A percentile compares a stretch with the other conserved stretches of the same genome.
These are phyloP conservation scores for Andinoacara biseriatus DNA, from an alignment of 2,113 vertebrate species.

Conservation along the genomic window DNA sequence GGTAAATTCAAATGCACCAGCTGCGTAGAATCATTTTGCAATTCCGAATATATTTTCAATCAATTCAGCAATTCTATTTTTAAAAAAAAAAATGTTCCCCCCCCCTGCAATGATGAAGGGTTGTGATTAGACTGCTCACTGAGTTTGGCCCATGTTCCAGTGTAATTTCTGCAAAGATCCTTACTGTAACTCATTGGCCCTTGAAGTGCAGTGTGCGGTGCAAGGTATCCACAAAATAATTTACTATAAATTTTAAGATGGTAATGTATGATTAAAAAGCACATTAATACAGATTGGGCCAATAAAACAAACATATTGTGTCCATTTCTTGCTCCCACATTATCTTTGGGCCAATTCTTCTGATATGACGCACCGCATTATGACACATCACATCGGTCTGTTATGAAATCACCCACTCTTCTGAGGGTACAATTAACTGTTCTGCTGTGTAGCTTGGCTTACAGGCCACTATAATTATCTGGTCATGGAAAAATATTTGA, in stretches of 20 bases:
- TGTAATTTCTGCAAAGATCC: not conserved
- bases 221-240: not conserved
- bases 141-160: not conserved
- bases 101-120: constrained; percentile 1
- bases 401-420: constrained; percentile 5
- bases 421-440: not conserved
- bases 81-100: not conserved
- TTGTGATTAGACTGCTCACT: not conserved
- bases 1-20: constrained; percentile 20
- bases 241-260: not conserved
- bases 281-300: not conserved
- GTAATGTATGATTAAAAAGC: not conserved
- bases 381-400: constrained; percentile 1
- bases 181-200: not conserved
- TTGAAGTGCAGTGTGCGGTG: not conserved
- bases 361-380: not conserved
- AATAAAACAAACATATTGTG: not conserved
- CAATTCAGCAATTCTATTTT: constrained; percentile 4
- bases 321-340: not conserved
- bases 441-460: not conserved
- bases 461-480: not conserved
- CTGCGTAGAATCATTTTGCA: constrained; percentile 12
- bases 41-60: constrained; percentile 35
- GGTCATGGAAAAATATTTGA: not conserved
- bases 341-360: not conserved